Percentiles rank a stretch among this genome's conserved stretches.
Conservation (phyloP, 2,888 invertebrate genomes). For the Panzeria rudis region DNA sequence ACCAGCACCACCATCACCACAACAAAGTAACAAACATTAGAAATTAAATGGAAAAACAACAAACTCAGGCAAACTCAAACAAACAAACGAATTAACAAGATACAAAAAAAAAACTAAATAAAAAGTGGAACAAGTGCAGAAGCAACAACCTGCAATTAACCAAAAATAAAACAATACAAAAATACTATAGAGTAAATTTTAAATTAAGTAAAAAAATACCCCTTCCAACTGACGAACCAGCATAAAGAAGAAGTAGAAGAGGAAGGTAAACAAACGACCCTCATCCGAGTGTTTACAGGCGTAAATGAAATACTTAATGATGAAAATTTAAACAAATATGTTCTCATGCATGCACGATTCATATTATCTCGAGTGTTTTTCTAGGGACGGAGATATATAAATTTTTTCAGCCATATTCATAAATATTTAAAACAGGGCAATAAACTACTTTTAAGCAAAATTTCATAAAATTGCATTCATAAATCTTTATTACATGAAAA, state of each 20-base stretch:
- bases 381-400: neutral
- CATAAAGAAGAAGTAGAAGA: conserved; percentile 5
- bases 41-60: conserved; percentile 41
- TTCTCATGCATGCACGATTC: neutral
- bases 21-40: conserved; percentile 38
- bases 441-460: no score
- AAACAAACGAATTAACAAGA: conserved; percentile 10
- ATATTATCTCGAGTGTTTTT: neutral
- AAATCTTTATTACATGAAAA: no score
- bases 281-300: conserved; percentile 6
- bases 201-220: neutral
- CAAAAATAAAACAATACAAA: conserved; percentile 35
- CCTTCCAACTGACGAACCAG: conserved; percentile 15
- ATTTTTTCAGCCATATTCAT: no score
- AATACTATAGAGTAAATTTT: conserved; percentile 22
- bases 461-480: no score
- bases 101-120: conserved; percentile 30
- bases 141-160: conserved; percentile 60
- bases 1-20: neutral
- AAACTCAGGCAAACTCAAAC: conserved; percentile 9
- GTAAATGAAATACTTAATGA: conserved; percentile 18
- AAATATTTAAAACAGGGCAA: no score
- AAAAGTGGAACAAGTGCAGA: conserved; percentile 67
- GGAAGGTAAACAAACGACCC: conserved; percentile 52
- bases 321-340: neutral